These are phyloP conservation scores for Pelodytes ibericus DNA, from an alignment of 2,797 vertebrate species.

Conservation along the genomic window DNA sequence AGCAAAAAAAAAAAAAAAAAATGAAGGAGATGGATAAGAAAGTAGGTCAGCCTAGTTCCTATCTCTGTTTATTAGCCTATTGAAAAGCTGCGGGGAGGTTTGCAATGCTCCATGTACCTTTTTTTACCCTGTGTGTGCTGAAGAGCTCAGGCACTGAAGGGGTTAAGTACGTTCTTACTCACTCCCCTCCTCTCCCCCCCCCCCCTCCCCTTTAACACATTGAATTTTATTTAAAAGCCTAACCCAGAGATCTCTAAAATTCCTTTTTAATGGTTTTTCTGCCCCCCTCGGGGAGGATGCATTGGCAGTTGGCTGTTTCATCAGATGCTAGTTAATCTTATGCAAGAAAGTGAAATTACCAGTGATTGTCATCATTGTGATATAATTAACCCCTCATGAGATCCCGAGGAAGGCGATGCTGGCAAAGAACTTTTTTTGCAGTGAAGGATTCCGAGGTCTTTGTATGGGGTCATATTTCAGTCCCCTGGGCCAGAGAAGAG, in stretches of 20 bases:
- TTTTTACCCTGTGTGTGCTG: not conserved
- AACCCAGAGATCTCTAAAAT: not conserved
- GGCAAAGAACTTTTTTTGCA: conserved; percentile 48
- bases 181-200: not conserved
- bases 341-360: conserved; percentile 86
- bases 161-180: not conserved
- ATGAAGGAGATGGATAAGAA: not conserved
- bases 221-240: not conserved
- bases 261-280: conserved; percentile 48
- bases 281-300: conserved; percentile 68
- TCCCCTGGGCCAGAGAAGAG: too few relatives aligned
- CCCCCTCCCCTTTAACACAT: not conserved
- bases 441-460: conserved; percentile 1
- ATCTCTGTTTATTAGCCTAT: not conserved
- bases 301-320: conserved; percentile 75
- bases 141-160: not conserved
- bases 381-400: conserved; percentile 88
- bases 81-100: not conserved
- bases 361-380: conserved; percentile 71
- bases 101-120: not conserved
- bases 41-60: not conserved
- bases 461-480: too few relatives aligned
- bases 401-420: conserved; percentile 69
- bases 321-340: conserved; percentile 84
- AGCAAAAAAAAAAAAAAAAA: too few relatives aligned